Base-by-base conservation (phyloP, 2,888 invertebrate genomes). In the Lacanobia wlatinum region DNA sequence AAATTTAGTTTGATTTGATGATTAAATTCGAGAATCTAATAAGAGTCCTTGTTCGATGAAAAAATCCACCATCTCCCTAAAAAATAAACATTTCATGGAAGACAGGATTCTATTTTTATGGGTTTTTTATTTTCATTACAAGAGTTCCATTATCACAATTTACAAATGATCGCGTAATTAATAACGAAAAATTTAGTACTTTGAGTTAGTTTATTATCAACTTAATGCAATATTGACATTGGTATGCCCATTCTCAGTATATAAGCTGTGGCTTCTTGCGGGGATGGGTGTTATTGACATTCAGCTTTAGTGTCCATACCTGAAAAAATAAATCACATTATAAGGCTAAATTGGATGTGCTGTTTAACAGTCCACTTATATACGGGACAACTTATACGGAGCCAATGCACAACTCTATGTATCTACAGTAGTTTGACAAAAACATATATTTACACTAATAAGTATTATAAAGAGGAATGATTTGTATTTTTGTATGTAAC, bases 231-330 rank as follows among this genome's bases (percentile, higher is more conserved):
- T 89, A 91, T 89, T 89, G 92, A 93, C 92, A 94, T 90, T 90
- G 87, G 88, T 89, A 90, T 82, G 76, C 87, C 91, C 90, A 89
- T 88, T 88, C 87, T 88, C 86, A 84, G 85, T 81, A 87, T 82
- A 76, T 75, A 74, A 72, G 77, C 75, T 73, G 78, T 83, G 82
- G 81, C 81, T 85, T 86, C 86, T 74, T 73, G 67, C 38, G 55
- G 64, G 68, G 73, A 59, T 73, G 62, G 82, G 84, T 74, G 70
- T 66, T 66, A 64, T 55, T 56, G 55, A 64, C 73, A 63, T 77
- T 71, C 71, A 60, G 72, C 78, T 84, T 89, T 95, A 96, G 89
- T 96, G 96, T 74, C 96, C 96, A 88, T 96, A 96, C 88, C 96
- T 96, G 94, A 60, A 95, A 96, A 87, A 82, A 85, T 84, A 78